These are phyloP conservation scores for Caenorhabditis sinica DNA, from an alignment of 2,888 invertebrate genomes.

Conservation along the genomic window DNA sequence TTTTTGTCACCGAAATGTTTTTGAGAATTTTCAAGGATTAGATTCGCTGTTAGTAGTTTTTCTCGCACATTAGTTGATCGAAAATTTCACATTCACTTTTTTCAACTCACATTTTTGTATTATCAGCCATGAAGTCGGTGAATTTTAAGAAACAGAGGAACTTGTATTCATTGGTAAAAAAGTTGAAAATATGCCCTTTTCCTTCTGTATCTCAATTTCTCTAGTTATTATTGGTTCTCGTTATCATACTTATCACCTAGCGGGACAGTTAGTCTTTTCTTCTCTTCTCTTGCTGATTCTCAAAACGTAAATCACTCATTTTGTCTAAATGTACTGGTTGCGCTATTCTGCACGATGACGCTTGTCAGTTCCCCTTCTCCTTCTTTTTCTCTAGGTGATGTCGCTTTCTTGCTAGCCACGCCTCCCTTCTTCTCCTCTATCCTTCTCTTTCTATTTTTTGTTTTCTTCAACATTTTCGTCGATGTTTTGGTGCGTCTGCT, in stretches of 20 bases:
- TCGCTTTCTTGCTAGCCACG: slow-evolving; percentile 38
- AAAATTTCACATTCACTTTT: no score
- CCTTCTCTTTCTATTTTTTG: slow-evolving; percentile 20
- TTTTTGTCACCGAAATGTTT: no score
- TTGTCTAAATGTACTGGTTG: slow-evolving; percentile 29
- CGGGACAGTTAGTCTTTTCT: neutral
- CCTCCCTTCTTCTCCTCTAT: slow-evolving; percentile 14
- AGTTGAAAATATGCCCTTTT: no score
- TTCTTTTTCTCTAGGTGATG: slow-evolving; percentile 31
- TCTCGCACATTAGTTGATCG: no score
- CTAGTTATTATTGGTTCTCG: neutral
- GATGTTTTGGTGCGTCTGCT: slow-evolving; percentile 43
- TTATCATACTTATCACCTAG: slow-evolving; percentile 30
- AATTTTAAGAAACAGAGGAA: no score
- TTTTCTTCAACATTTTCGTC: slow-evolving; percentile 29
- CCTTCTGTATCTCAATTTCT: neutral
- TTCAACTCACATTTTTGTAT: no score
- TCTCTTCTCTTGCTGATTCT: slow-evolving; percentile 8
- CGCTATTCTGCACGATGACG: slow-evolving; percentile 19
- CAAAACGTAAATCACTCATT: slow-evolving; percentile 26
- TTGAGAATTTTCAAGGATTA: no score
- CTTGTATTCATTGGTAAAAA: no score
- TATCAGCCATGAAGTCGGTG: no score
- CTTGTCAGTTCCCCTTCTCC: slow-evolving; percentile 30
- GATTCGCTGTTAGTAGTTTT: no score